A percentile compares a stretch with the other conserved stretches of the same genome.
Conservation (phyloP, 2,888 invertebrate species). For the Halictus quadricinctus region DNA sequence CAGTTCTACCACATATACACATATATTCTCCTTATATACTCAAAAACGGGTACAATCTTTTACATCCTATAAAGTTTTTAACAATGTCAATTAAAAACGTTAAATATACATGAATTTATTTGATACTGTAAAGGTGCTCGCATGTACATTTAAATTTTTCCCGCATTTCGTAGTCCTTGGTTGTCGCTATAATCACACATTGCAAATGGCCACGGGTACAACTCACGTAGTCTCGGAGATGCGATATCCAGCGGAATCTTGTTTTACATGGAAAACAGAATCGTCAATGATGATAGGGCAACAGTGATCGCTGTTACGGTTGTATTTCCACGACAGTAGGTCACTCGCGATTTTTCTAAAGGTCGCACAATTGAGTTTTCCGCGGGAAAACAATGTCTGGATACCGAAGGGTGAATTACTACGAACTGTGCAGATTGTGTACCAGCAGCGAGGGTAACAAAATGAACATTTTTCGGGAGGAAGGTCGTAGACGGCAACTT, state of each 20-base stretch:
- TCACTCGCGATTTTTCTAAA: slow-evolving; percentile 55
- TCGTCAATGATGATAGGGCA: slow-evolving; percentile 47
- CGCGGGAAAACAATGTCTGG: slow-evolving; percentile 84
- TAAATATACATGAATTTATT: slow-evolving; percentile 3
- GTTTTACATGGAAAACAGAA: slow-evolving; percentile 43
- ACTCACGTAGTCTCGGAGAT: slow-evolving; percentile 63
- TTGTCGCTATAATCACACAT: slow-evolving; percentile 55
- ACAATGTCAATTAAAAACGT: neutral
- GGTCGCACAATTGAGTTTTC: slow-evolving; percentile 68
- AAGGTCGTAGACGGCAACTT: slow-evolving; percentile 86
- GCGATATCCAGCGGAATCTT: slow-evolving; percentile 54
- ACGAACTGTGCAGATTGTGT: slow-evolving; percentile 88
- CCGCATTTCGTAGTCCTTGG: slow-evolving; percentile 46
- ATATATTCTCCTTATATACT: neutral
- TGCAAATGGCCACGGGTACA: slow-evolving; percentile 72
- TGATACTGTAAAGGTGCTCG: neutral
- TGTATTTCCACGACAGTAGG: slow-evolving; percentile 26
- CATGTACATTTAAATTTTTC: slow-evolving; percentile 43
- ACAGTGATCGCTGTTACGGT: slow-evolving; percentile 56
- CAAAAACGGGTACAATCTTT: neutral
- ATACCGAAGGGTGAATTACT: slow-evolving; percentile 88
- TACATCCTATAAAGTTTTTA: neutral
- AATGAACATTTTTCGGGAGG: slow-evolving; percentile 87
- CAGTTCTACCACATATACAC: neutral
- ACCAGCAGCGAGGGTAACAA: slow-evolving; percentile 87